phyloP scores from a whole-genome alignment of 2,888 invertebrate genomes.

The Pterostichus niger region DNA sequence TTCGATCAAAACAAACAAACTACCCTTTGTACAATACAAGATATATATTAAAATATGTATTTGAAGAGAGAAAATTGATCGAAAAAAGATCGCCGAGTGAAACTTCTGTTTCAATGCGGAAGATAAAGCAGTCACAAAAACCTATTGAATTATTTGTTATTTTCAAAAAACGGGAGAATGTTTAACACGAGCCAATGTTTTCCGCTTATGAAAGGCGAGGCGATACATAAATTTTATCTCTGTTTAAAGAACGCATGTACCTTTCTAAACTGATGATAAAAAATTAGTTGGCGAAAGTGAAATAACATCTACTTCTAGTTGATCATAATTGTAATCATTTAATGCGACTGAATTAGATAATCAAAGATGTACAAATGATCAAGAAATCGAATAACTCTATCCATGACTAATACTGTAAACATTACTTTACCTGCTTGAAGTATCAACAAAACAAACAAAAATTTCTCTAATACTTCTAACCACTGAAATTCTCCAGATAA shows the following conservation, averaged over 20 bases:
- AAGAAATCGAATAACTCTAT: constrained; percentile 12
- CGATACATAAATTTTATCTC: constrained; percentile 27
- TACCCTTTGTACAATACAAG: background rate
- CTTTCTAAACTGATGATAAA: constrained; percentile 42
- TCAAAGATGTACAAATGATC: constrained; percentile 4
- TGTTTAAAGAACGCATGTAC: constrained; percentile 22
- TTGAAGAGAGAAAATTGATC: constrained; percentile 21
- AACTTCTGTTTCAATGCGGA: constrained; percentile 14
- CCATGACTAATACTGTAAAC: constrained; percentile 7
- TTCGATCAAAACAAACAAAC: constrained; percentile 15
- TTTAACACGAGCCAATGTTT: constrained; percentile 21
- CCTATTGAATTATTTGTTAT: background rate
- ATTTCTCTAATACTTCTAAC: background rate
- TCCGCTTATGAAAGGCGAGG: constrained; percentile 40
- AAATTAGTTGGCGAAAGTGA: constrained; percentile 47
- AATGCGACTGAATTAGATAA: constrained; percentile 28
- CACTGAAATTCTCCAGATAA: background rate
- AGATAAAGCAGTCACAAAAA: constrained; percentile 11
- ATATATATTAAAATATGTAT: constrained; percentile 25
- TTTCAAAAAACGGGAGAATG: constrained; percentile 14
- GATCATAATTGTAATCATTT: constrained; percentile 17
- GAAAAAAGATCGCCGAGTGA: constrained; percentile 7
- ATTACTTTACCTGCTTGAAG: constrained; percentile 21
- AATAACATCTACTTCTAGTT: constrained; percentile 15
- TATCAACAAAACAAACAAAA: constrained; percentile 31